Percentiles rank a stretch among this genome's conserved stretches.
Conservation (phyloP, 2,888 invertebrate species). For the Pseudococcus longispinus region DNA sequence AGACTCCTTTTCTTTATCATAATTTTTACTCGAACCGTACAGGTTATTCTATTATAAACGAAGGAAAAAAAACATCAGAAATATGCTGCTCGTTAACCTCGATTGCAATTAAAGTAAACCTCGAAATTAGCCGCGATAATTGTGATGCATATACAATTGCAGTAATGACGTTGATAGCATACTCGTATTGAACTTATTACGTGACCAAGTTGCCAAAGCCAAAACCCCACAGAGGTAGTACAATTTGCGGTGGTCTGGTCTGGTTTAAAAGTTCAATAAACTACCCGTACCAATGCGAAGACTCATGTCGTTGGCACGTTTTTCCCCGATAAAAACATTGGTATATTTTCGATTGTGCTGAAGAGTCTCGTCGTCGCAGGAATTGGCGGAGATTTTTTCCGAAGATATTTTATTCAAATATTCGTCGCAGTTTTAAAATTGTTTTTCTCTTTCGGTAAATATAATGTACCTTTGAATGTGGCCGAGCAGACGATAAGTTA, state of each 20-base stretch:
- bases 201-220: neutral
- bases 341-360: too few species aligned
- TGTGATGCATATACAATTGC: neutral
- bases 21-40: neutral
- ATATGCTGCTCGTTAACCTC: neutral
- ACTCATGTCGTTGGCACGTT: neutral
- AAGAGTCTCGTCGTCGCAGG: too few species aligned
- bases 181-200: neutral
- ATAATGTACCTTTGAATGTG: neutral
- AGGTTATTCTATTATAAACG: neutral
- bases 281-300: neutral
- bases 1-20: neutral
- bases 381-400: too few species aligned
- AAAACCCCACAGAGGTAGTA: neutral
- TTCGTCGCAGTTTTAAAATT: too few species aligned
- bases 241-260: neutral
- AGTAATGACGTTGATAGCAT: neutral
- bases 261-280: neutral
- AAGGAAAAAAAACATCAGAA: neutral
- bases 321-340: neutral
- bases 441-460: neutral
- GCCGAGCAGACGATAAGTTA: neutral
- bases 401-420: too few species aligned
- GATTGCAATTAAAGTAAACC: neutral
- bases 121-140: neutral